A percentile compares a stretch with the other conserved stretches of the same genome.
phyloP scores from a whole-genome alignment of 2,888 invertebrate species.

The Idaea straminata region DNA sequence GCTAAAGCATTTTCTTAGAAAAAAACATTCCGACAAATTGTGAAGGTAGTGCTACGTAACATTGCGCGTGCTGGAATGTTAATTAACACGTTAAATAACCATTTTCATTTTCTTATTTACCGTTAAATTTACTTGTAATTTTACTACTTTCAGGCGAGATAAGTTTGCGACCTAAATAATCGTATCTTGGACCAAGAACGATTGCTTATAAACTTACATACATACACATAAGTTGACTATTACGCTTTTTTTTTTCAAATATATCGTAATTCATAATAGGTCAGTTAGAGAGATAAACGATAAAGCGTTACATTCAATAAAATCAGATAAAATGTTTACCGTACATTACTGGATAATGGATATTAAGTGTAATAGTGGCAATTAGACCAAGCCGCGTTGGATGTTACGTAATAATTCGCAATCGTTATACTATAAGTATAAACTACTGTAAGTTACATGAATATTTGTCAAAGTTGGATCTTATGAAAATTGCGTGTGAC shows the following conservation, averaged over 20 bases:
- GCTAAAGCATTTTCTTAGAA: background rate
- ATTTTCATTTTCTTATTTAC: background rate
- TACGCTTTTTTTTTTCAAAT: background rate
- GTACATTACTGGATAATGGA: slow-evolving; percentile 30
- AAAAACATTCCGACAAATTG: background rate
- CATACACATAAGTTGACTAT: background rate
- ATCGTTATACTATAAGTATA: slow-evolving; percentile 5
- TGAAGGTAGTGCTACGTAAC: background rate
- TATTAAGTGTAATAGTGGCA: slow-evolving; percentile 27
- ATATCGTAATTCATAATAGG: background rate
- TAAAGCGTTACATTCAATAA: background rate
- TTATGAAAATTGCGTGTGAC: slow-evolving; percentile 17
- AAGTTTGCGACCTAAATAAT: background rate
- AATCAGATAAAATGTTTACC: slow-evolving; percentile 20
- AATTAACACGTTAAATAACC: background rate
- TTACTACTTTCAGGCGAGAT: background rate
- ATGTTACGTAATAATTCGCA: slow-evolving; percentile 18
- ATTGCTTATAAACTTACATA: too few species aligned
- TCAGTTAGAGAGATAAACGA: background rate
- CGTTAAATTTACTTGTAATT: background rate
- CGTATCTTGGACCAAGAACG: too few species aligned
- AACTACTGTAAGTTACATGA: slow-evolving; percentile 8
- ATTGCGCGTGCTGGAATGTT: background rate
- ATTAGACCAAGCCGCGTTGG: slow-evolving; percentile 21
- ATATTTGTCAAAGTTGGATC: slow-evolving; percentile 10